A percentile compares a stretch with the other conserved stretches of the same genome.
These are phyloP conservation scores for Proterorhinus semilunaris DNA, from an alignment of 2,113 vertebrate genomes.

Conservation along the genomic window DNA sequence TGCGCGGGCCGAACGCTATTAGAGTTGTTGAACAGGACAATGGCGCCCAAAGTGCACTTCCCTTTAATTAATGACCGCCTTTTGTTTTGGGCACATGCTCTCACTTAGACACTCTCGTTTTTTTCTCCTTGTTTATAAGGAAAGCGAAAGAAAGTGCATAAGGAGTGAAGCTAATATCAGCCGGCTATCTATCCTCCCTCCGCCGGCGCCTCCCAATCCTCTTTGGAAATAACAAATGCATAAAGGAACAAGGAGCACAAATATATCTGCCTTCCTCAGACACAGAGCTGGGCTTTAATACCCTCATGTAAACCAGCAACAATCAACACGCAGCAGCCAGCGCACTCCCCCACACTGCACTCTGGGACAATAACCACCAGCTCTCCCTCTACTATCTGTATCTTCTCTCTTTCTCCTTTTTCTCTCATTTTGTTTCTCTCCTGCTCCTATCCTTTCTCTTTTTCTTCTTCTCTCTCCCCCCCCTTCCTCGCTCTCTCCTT, in stretches of 20 bases:
- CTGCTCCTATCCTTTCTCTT: too few relatives aligned
- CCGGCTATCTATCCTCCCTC: slow-evolving; percentile 75
- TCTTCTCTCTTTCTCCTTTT: too few relatives aligned
- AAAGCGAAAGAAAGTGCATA: slow-evolving; percentile 50
- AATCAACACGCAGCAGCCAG: slow-evolving; percentile 68
- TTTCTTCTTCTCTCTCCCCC: too few relatives aligned
- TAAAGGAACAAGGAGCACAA: slow-evolving; percentile 77
- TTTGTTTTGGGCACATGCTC: slow-evolving; percentile 58
- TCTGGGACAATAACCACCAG: slow-evolving; percentile 75
- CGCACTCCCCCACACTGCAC: slow-evolving; percentile 75
- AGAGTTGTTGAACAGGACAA: slow-evolving; percentile 65
- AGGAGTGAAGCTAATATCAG: slow-evolving; percentile 71
- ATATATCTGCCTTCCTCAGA: slow-evolving; percentile 78
- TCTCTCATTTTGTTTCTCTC: too few relatives aligned
- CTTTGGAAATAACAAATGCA: slow-evolving; percentile 82
- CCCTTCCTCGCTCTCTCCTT: too few relatives aligned
- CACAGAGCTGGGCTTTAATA: slow-evolving; percentile 75
- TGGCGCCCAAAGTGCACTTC: slow-evolving; percentile 63
- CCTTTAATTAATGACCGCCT: slow-evolving; percentile 73
- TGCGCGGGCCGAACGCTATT: slow-evolving; percentile 50
- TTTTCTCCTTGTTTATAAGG: slow-evolving; percentile 14
- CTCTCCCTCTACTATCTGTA: slow-evolving; percentile 32
- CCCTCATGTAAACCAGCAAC: slow-evolving; percentile 80
- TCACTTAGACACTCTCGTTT: slow-evolving; percentile 48
- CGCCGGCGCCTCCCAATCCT: slow-evolving; percentile 76